Evolutionary conservation across 2,797 vertebrate species (phyloP).

Genomic region (Champsocephalus gunnari): DNA sequence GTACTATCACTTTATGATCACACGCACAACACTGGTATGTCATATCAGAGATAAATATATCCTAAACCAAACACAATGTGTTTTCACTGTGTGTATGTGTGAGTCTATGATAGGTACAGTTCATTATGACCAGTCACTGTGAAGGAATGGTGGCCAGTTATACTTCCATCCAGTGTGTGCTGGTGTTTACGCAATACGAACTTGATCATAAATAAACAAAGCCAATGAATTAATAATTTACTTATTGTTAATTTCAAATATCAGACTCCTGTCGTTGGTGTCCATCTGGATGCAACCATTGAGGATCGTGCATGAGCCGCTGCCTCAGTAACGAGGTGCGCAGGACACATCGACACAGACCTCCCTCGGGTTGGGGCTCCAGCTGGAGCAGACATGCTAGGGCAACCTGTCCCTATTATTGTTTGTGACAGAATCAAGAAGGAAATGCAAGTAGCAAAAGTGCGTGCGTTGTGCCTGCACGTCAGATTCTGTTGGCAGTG

Average conservation of each 20-base stretch:
- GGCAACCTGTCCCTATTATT: conserved; percentile 80
- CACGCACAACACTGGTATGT: conserved; percentile 31
- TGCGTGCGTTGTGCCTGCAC: conserved; percentile 60
- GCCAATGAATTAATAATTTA: conserved; percentile 44
- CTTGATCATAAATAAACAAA: conserved; percentile 38
- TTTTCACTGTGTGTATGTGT: conserved; percentile 19
- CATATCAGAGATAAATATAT: conserved; percentile 38
- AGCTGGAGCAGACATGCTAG: conserved; percentile 78
- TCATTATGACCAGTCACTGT: conserved; percentile 22
- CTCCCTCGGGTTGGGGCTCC: conserved; percentile 72
- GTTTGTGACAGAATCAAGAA: conserved; percentile 84
- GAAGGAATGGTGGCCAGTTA: conserved; percentile 17
- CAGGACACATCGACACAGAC: conserved; percentile 52
- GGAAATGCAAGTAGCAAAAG: conserved; percentile 76
- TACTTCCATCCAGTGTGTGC: background rate
- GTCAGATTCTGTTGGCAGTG: conserved; percentile 77
- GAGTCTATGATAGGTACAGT: conserved; percentile 15
- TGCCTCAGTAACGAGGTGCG: conserved; percentile 59
- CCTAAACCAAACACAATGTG: conserved; percentile 39
- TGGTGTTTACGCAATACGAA: conserved; percentile 23
- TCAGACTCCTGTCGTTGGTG: conserved; percentile 53
- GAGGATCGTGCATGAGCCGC: conserved; percentile 44
- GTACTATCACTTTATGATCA: conserved; percentile 44
- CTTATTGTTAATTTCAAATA: conserved; percentile 38
- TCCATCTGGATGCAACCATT: conserved; percentile 67